Base-by-base conservation (phyloP, 1,140 invertebrate species). In the Euschistus heros region DNA sequence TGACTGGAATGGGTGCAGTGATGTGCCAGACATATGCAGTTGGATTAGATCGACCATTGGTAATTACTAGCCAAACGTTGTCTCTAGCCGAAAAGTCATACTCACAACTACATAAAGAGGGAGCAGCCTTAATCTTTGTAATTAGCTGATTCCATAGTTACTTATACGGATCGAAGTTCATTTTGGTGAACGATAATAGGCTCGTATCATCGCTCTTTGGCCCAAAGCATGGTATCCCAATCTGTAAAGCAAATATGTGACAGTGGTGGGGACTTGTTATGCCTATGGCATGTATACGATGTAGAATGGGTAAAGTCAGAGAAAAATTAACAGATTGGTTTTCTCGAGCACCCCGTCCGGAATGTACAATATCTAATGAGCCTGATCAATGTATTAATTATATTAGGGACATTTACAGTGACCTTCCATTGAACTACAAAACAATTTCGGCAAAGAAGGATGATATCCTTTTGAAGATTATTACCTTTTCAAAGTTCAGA, bases 21-120 rank as follows among this genome's bases (percentile, higher is more conserved):
- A n/a, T n/a, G n/a, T n/a, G n/a, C 52, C 52, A 55, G 18, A 8
- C 10, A 55, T 33, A 30, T 61, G 30, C 30, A 27, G 30, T 33
- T 61, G 59, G 59, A 30, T 4, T 37, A 27, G 59, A 61, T 61
- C 24, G 18, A 33, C 59, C 27, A 61, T 33, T 61, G 26, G 30
- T 26, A 30, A 4, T 27, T 61, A 27, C 59, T n/a, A 61, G 59
- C 54, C 15, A 22, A 57, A 27, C 2, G 26, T 27, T 7, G 54
- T 24, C 54, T 24, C 20, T 6, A 57, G 54, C 54, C 26, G 22
- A 57, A 8, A 27, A 57, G 54, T 22, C 20, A 3, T 57, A 57
- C 20, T 47, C 46, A 5, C 15, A 47, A 3, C 27, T 30, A 47
- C 46, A 47, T 47, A 47, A 47, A 13, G 46, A 17, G 46, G 46